phyloP scores from a whole-genome alignment of 2,888 invertebrate species.

The Vanessa cardui region DNA sequence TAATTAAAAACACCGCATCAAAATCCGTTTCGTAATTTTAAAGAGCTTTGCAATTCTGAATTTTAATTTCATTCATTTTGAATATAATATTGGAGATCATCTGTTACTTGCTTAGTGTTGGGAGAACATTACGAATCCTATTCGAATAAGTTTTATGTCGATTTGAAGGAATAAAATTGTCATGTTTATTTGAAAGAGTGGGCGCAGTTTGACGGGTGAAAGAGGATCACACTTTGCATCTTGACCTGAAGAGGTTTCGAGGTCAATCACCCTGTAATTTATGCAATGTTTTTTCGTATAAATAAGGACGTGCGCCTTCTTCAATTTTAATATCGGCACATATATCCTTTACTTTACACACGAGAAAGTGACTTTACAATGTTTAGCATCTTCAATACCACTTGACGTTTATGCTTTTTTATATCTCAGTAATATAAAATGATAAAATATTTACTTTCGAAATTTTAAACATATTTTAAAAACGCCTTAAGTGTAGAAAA shows the following conservation, averaged over 20 bases:
- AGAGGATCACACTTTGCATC: not conserved
- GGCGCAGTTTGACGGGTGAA: not conserved
- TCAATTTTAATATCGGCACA: not conserved
- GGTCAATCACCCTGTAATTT: slow-evolving; percentile 26
- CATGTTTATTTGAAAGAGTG: slow-evolving; percentile 3
- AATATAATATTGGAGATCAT: too few relatives aligned
- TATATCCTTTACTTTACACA: not conserved
- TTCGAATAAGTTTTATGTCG: not conserved
- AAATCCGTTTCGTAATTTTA: too few relatives aligned
- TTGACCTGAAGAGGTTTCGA: slow-evolving; percentile 19
- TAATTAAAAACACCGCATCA: too few relatives aligned
- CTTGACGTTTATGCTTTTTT: not conserved
- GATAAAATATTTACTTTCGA: too few relatives aligned
- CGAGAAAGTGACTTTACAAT: slow-evolving; percentile 1
- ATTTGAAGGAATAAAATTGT: not conserved
- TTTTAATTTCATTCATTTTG: too few relatives aligned
- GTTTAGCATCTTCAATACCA: not conserved
- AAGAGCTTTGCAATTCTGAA: too few relatives aligned
- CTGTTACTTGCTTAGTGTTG: too few relatives aligned
- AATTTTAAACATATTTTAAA: too few relatives aligned
- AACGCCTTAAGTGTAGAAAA: too few relatives aligned
- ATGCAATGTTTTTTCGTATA: slow-evolving; percentile 12
- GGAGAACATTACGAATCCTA: too few relatives aligned
- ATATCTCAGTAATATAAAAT: not conserved
- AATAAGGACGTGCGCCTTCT: slow-evolving; percentile 1